Conservation (phyloP, 1,140 invertebrate species). For the Antheraea pernyi region DNA sequence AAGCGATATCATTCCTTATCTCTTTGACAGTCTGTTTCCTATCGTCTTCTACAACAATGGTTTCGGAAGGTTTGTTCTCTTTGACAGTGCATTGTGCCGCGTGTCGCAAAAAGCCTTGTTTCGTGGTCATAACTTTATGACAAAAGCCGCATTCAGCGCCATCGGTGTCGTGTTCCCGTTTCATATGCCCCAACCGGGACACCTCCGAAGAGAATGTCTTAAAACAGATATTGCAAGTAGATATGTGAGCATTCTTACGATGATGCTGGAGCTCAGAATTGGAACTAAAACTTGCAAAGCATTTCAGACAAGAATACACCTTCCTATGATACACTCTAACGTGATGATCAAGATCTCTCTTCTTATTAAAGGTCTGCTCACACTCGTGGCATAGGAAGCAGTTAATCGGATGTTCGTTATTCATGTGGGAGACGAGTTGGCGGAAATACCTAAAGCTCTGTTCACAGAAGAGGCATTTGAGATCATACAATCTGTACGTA, state of each 20-base stretch:
- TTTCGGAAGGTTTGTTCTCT: conserved; percentile 14
- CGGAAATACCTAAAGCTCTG: conserved; percentile 34
- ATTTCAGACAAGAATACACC: conserved; percentile 34
- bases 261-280: conserved; percentile 34
- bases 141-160: conserved; percentile 42
- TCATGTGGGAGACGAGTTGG: conserved; percentile 43
- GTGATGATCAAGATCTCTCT: conserved; percentile 39
- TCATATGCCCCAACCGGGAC: conserved; percentile 42
- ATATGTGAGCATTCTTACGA: conserved; percentile 32
- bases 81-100: conserved; percentile 31
- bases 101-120: conserved; percentile 41
- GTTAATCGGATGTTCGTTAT: conserved; percentile 35
- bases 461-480: conserved; percentile 47
- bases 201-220: conserved; percentile 34
- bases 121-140: conserved; percentile 37
- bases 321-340: conserved; percentile 32
- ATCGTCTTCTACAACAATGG: conserved; percentile 20
- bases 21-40: conserved; percentile 37
- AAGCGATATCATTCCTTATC: conserved; percentile 51
- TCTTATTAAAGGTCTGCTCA: conserved; percentile 42
- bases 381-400: conserved; percentile 36
- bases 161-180: conserved; percentile 32
- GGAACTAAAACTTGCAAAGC: conserved; percentile 27
- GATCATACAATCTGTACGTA: conserved; percentile 33
- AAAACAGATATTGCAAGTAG: conserved; percentile 44